phyloP scores from a whole-genome alignment of 37 sponge, comb jelly and placozoan genomes.

The Ephydatia muelleri region DNA sequence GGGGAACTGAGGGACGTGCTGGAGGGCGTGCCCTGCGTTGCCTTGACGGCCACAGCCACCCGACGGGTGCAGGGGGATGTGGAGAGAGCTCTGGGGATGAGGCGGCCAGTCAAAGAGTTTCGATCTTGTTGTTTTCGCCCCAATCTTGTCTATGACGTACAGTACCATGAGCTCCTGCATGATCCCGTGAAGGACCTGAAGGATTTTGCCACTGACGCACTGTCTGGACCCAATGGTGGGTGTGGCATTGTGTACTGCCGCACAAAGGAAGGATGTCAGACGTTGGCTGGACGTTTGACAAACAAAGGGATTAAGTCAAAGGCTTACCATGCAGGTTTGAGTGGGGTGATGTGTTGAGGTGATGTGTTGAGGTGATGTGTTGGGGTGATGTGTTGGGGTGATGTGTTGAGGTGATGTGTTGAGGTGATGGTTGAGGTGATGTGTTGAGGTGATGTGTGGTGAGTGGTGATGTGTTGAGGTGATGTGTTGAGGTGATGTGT shows the following conservation, averaged over 20 bases:
- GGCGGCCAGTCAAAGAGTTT: constrained; percentile 46
- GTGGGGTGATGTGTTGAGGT: neutral
- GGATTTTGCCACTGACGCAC: constrained; percentile 44
- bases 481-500: no score
- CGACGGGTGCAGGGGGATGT: constrained; percentile 80
- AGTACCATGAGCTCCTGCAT: constrained; percentile 67
- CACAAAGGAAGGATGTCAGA: constrained; percentile 79
- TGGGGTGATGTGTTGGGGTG: neutral
- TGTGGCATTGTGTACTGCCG: constrained; percentile 94
- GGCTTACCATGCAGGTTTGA: constrained; percentile 92
- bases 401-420: neutral
- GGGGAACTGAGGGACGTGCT: constrained; percentile 72
- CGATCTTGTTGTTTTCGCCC: constrained; percentile 68
- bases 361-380: neutral
- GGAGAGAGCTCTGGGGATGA: constrained; percentile 49
- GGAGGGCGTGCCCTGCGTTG: constrained; percentile 80
- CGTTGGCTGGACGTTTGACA: constrained; percentile 73
- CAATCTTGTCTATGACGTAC: constrained; percentile 90
- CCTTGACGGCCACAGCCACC: constrained; percentile 97
- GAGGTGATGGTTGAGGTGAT: no score
- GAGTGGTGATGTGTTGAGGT: no score
- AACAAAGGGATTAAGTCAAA: constrained; percentile 69
- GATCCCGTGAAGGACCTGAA: constrained; percentile 73
- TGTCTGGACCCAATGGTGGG: constrained; percentile 6
- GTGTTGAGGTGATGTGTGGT: no score